Evolutionary conservation across 2,888 invertebrate genomes (phyloP).

Genomic region (Lasioglossum lativentre): DNA sequence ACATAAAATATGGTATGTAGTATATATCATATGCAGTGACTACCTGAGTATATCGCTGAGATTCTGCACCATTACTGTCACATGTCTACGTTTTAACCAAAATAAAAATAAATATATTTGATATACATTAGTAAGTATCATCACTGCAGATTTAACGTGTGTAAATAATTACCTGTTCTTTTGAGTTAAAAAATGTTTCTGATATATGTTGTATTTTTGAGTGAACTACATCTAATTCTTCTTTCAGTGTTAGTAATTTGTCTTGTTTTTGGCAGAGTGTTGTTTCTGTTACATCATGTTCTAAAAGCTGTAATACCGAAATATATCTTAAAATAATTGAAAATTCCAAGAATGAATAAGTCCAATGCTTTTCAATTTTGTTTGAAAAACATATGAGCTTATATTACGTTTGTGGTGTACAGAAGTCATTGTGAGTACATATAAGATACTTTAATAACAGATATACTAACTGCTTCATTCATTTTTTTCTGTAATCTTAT

Average conservation of each 20-base stretch:
- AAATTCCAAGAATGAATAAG: neutral
- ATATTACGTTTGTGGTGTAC: neutral
- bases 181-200: conserved; percentile 73
- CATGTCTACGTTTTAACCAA: conserved; percentile 14
- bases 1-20: neutral
- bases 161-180: conserved; percentile 66
- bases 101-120: conserved; percentile 11
- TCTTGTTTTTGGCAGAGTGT: conserved; percentile 72
- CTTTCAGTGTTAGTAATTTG: conserved; percentile 77
- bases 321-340: neutral
- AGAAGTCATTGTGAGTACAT: neutral
- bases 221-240: conserved; percentile 79
- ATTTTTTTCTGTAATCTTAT: conserved; percentile 76
- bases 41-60: conserved; percentile 42
- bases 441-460: neutral
- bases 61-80: conserved; percentile 16
- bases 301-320: conserved; percentile 70
- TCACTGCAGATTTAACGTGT: conserved; percentile 2
- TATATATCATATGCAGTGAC: neutral
- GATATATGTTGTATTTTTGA: conserved; percentile 80
- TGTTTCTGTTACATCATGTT: conserved; percentile 74
- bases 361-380: neutral
- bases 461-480: conserved; percentile 75
- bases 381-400: neutral
- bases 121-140: conserved; percentile 1